Evolutionary conservation across 23 tunicate genomes (phyloP).

Genomic region (Trididemnum nubilum): DNA sequence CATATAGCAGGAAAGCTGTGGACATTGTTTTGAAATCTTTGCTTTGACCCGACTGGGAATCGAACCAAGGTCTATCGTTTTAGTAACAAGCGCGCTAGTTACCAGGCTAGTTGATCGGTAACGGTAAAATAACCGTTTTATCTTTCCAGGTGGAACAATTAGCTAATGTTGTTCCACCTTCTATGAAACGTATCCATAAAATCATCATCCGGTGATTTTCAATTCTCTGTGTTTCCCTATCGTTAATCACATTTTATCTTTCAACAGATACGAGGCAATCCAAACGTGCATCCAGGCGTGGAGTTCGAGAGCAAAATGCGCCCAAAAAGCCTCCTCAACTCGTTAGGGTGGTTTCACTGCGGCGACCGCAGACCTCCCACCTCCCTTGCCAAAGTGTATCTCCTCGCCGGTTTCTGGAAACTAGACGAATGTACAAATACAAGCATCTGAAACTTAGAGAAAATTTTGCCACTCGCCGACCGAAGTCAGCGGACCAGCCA

Average conservation of each 20-base stretch:
- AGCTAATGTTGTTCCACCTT: no score
- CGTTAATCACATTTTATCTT: no score
- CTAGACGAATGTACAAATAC: neutral
- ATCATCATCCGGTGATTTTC: no score
- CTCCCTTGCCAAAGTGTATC: neutral
- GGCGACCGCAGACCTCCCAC: neutral
- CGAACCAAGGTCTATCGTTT: no score
- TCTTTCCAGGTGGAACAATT: no score
- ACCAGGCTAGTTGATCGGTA: no score
- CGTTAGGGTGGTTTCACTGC: neutral
- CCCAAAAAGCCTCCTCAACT: neutral
- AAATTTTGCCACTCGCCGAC: neutral
- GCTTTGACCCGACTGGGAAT: no score
- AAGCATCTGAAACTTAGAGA: neutral
- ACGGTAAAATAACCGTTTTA: neutral
- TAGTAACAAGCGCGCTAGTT: no score
- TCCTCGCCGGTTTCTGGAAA: neutral
- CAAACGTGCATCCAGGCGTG: neutral
- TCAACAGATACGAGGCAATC: constrained; percentile 9
- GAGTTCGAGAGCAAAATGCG: neutral
- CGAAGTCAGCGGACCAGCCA: neutral
- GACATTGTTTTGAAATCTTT: no score
- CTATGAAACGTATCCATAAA: no score
- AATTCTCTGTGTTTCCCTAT: no score
- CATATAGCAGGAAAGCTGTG: no score